These are phyloP conservation scores for Muntiacus reevesi DNA, from an alignment of 2,113 vertebrate genomes.

Conservation along the genomic window DNA sequence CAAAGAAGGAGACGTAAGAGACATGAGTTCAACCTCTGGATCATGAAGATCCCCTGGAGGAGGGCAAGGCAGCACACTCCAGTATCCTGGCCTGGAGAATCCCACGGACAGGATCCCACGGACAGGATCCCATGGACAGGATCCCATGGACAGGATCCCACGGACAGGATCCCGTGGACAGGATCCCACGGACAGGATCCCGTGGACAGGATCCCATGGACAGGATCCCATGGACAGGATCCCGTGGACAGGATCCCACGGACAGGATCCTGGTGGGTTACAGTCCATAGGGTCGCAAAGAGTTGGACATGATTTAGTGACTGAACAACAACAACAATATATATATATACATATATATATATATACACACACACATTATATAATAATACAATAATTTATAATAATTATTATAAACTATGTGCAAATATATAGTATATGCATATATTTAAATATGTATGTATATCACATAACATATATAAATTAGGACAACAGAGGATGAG, in stretches of 20 bases:
- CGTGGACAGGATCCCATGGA: neutral
- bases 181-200: neutral
- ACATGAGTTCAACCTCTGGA: neutral
- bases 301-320: neutral
- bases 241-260: neutral
- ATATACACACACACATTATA: neutral
- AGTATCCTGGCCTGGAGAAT: neutral
- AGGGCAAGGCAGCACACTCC: neutral
- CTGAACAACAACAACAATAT: neutral
- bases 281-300: neutral
- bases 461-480: neutral
- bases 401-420: neutral
- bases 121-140: no score
- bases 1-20: neutral
- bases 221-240: neutral
- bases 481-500: neutral
- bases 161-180: no score
- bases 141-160: no score
- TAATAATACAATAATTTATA: neutral
- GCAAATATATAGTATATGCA: neutral
- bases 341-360: no score
- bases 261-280: neutral
- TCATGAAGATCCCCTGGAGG: neutral
- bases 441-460: neutral
- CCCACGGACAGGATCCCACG: neutral